Conservation (phyloP, 2,888 invertebrate species). For the Sinopyrophorus schimmeli region DNA sequence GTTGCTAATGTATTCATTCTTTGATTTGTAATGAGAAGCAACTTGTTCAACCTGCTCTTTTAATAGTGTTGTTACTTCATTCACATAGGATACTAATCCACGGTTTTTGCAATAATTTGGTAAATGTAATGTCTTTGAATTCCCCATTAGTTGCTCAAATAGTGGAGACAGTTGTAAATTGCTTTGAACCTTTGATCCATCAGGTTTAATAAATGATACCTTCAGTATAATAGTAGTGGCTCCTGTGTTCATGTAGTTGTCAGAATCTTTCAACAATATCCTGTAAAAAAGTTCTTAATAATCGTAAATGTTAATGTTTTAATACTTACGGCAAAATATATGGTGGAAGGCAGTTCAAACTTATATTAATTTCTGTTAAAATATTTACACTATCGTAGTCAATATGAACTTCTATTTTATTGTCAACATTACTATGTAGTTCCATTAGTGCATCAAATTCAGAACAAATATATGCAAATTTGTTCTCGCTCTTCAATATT, state of each 20-base stretch:
- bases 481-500: conserved; percentile 58
- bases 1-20: conserved; percentile 56
- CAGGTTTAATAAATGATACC: conserved; percentile 43
- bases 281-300: conserved; percentile 9
- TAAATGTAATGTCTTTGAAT: conserved; percentile 51
- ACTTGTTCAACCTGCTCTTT: conserved; percentile 57
- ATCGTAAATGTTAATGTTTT: not conserved
- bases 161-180: conserved; percentile 58
- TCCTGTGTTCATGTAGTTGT: conserved; percentile 37
- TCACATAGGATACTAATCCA: conserved; percentile 62
- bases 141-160: conserved; percentile 58
- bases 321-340: conserved; percentile 44
- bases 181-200: conserved; percentile 54
- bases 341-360: conserved; percentile 64
- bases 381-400: conserved; percentile 60
- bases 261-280: conserved; percentile 1
- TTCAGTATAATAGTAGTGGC: conserved; percentile 44
- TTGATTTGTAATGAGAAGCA: conserved; percentile 50
- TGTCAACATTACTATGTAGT: conserved; percentile 58
- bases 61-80: conserved; percentile 59
- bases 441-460: conserved; percentile 67
- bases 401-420: conserved; percentile 69
- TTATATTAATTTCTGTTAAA: no score
- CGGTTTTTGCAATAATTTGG: conserved; percentile 54
- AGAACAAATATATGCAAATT: conserved; percentile 60